Evolutionary conservation across 2,888 invertebrate species (phyloP).

Genomic region (Meliscaeva auricollis): DNA sequence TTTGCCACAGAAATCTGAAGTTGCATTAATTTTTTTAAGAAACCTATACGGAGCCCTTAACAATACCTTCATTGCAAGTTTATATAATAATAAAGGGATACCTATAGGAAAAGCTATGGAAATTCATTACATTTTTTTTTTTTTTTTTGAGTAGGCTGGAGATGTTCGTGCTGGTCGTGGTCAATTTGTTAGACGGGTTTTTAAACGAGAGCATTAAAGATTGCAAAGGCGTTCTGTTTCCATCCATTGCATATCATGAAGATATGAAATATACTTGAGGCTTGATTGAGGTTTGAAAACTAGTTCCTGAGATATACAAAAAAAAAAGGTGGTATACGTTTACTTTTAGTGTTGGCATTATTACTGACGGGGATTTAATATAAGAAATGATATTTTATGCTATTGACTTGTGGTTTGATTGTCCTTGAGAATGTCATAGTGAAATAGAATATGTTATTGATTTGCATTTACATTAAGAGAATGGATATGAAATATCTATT

Average conservation of each 20-base stretch:
- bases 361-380: conserved; percentile 7
- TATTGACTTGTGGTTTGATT: conserved; percentile 37
- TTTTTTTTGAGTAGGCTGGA: conserved; percentile 46
- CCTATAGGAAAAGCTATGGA: conserved; percentile 17
- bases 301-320: not conserved
- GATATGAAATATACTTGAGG: conserved; percentile 1
- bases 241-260: not conserved
- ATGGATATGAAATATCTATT: not conserved
- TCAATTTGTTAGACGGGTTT: conserved; percentile 47
- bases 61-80: conserved; percentile 1
- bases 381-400: conserved; percentile 15
- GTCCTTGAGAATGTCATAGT: conserved; percentile 8
- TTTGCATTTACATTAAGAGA: not conserved
- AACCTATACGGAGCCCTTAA: not conserved
- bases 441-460: not conserved
- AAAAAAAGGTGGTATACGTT: conserved; percentile 7
- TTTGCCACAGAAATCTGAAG: too few species aligned
- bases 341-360: conserved; percentile 16
- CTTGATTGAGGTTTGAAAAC: conserved; percentile 4
- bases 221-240: conserved; percentile 45
- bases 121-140: conserved; percentile 17
- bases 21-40: not conserved
- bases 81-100: conserved; percentile 17
- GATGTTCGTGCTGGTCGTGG: conserved; percentile 53
- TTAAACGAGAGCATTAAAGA: conserved; percentile 40